Conservation (phyloP, 2,888 invertebrate species). For the Empis stercorea region DNA sequence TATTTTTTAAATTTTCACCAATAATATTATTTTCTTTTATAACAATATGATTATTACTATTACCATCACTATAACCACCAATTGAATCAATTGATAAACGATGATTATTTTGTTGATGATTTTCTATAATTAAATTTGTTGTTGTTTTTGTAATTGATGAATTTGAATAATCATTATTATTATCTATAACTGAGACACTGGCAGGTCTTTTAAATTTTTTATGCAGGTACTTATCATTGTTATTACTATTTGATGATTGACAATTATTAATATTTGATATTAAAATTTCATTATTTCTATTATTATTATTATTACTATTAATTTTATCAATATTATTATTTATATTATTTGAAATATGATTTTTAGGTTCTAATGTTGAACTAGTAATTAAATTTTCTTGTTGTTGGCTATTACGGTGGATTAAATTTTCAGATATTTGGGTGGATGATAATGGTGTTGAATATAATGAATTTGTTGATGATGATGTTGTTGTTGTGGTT, state of each 20-base stretch:
- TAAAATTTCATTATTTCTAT: conserved; percentile 9
- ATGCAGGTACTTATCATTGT: conserved; percentile 70
- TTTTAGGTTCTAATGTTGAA: too few relatives aligned
- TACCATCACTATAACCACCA: neutral
- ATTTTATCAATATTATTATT: conserved; percentile 8
- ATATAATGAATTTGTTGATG: conserved; percentile 6
- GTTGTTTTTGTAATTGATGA: neutral
- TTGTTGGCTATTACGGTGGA: conserved; percentile 1
- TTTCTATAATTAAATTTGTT: neutral
- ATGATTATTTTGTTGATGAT: neutral
- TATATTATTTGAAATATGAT: neutral
- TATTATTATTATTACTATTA: conserved; percentile 11
- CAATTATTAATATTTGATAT: conserved; percentile 3
- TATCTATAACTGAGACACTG: conserved; percentile 26
- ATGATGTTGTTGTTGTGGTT: conserved; percentile 7
- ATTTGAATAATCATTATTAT: neutral
- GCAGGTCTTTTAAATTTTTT: conserved; percentile 89
- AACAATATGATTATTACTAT: neutral
- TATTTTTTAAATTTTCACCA: neutral
- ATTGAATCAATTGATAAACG: neutral
- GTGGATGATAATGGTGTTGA: neutral
- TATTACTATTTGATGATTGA: conserved; percentile 15
- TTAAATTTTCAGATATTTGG: too few relatives aligned
- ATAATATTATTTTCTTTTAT: neutral
- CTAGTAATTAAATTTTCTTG: neutral